phyloP scores from a whole-genome alignment of 2,888 invertebrate genomes.

The Lasioglossum marginatum region DNA sequence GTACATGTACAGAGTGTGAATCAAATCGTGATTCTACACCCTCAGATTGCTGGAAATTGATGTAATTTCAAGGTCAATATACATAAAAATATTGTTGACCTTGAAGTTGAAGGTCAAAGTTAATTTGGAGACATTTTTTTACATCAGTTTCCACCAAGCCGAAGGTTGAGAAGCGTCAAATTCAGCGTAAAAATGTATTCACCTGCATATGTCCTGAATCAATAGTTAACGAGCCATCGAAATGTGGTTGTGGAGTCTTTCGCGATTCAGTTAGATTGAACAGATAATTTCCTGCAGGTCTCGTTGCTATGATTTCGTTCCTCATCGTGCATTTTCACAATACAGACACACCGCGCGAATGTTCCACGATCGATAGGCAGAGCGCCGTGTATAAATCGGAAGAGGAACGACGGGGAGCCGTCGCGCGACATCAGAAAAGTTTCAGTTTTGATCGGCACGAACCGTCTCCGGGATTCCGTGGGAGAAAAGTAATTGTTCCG shows the following conservation, averaged over 20 bases:
- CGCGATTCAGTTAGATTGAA: not conserved
- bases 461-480: constrained; percentile 20
- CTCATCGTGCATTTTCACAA: not conserved
- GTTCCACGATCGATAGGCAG: not conserved
- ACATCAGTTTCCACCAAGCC: no score
- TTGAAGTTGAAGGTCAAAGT: no score
- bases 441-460: not conserved
- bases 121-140: no score
- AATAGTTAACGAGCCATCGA: not conserved
- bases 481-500: constrained; percentile 54
- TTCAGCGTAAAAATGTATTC: no score
- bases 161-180: no score
- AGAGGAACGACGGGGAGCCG: not conserved
- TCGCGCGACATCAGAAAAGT: constrained; percentile 32
- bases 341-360: not conserved
- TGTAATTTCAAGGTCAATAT: no score
- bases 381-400: constrained; percentile 5
- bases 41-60: no score
- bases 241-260: not conserved
- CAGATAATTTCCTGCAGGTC: not conserved
- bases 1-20: no score
- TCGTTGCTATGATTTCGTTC: not conserved
- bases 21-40: no score
- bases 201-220: no score
- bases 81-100: no score